Evolutionary conservation across 2,888 invertebrate species (phyloP).

Genomic region (Rotaria macrura): DNA sequence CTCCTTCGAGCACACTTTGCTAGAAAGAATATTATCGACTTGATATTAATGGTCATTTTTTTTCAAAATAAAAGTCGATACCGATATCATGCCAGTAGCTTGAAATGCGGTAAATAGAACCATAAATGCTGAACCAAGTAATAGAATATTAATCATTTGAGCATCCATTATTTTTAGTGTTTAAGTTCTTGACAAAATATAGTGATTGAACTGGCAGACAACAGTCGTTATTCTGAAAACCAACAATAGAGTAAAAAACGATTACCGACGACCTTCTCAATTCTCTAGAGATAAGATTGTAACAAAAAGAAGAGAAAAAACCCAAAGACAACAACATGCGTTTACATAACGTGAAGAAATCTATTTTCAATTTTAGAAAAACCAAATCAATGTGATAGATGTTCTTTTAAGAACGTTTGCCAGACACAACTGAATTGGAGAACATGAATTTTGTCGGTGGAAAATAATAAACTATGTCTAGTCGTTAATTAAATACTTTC

Average conservation of each 20-base stretch:
- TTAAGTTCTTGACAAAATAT: background rate
- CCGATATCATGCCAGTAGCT: slow-evolving; percentile 78
- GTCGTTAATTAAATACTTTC: too few species aligned
- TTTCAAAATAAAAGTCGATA: slow-evolving; percentile 41
- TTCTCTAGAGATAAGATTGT: background rate
- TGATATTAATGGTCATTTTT: slow-evolving; percentile 35
- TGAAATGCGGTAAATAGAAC: slow-evolving; percentile 93
- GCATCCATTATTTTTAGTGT: background rate
- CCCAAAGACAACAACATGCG: too few species aligned
- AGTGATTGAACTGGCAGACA: background rate
- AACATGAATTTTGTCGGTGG: too few species aligned
- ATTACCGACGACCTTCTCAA: background rate
- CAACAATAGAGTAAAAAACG: background rate
- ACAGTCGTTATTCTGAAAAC: background rate
- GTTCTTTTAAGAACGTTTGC: background rate
- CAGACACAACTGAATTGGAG: background rate
- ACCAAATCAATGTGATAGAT: too few species aligned
- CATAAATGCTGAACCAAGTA: slow-evolving; percentile 86
- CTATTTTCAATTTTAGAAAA: too few species aligned
- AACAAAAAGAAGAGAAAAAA: background rate
- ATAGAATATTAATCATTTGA: slow-evolving; percentile 62
- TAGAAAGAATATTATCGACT: slow-evolving; percentile 47
- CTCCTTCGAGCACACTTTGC: slow-evolving; percentile 79
- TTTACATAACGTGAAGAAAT: background rate
- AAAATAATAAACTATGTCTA: too few species aligned